These are phyloP conservation scores for Gracilinanus agilis DNA, from an alignment of 2,113 vertebrate species.

Conservation along the genomic window DNA sequence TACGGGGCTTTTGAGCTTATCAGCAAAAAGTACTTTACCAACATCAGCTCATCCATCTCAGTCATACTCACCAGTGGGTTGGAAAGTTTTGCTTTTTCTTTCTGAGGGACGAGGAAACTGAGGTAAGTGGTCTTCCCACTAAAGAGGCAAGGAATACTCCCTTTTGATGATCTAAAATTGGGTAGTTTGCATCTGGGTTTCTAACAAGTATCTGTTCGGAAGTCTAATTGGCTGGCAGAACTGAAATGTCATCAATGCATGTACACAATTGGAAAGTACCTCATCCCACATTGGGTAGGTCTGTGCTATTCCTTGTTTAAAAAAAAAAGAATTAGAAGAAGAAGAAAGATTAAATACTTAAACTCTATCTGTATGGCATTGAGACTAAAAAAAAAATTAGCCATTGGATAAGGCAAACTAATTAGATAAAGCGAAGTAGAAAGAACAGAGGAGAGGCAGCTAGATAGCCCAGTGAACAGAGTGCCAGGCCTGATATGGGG, in stretches of 20 bases:
- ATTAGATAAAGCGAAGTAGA: background rate
- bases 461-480: no score
- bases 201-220: background rate
- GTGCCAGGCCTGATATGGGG: no score
- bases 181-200: background rate
- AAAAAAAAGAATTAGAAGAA: background rate
- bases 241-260: background rate
- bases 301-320: background rate
- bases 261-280: background rate
- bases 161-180: background rate
- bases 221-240: background rate
- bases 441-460: background rate
- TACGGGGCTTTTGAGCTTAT: slow-evolving; percentile 22
- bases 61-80: slow-evolving; percentile 14
- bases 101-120: slow-evolving; percentile 41
- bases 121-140: background rate
- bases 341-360: background rate
- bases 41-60: slow-evolving; percentile 10
- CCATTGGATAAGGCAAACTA: background rate
- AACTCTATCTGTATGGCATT: background rate
- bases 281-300: background rate
- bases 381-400: background rate
- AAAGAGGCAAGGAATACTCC: background rate
- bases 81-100: background rate
- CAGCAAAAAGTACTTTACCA: slow-evolving; percentile 47